Evolutionary conservation across 2,888 invertebrate species (phyloP).

Genomic region (Rotaria magnacalcarata): DNA sequence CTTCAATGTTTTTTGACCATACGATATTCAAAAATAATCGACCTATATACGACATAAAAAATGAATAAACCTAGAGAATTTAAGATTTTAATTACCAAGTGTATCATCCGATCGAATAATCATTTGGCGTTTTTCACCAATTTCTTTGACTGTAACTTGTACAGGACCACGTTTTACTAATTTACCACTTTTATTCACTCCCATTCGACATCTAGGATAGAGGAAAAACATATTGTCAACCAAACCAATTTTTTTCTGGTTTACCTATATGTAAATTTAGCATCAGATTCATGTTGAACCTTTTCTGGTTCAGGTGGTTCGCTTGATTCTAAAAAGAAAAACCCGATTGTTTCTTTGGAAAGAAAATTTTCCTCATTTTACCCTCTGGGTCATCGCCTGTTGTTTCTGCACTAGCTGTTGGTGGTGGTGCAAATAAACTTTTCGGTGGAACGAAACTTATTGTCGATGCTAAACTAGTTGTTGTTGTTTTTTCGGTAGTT

Average conservation of each 20-base stretch:
- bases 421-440: background rate
- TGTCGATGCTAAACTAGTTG: background rate
- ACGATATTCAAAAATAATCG: constrained; percentile 18
- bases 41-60: background rate
- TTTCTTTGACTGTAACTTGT: constrained; percentile 21
- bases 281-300: constrained; percentile 1
- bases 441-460: background rate
- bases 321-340: background rate
- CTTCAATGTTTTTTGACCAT: background rate
- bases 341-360: too few relatives aligned
- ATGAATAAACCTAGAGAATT: too few relatives aligned
- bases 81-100: background rate
- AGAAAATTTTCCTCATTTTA: background rate
- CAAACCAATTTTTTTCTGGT: too few relatives aligned
- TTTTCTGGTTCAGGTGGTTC: constrained; percentile 31
- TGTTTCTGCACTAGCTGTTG: background rate
- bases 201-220: constrained; percentile 21
- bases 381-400: background rate
- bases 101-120: constrained; percentile 35
- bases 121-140: background rate
- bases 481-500: background rate
- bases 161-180: constrained; percentile 33
- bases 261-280: constrained; percentile 1
- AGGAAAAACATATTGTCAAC: too few relatives aligned
- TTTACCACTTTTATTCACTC: background rate